A percentile compares a stretch with the other conserved stretches of the same genome.
These are phyloP conservation scores for Agonopterix heracliana DNA, from an alignment of 2,888 invertebrate genomes.

Conservation along the genomic window DNA sequence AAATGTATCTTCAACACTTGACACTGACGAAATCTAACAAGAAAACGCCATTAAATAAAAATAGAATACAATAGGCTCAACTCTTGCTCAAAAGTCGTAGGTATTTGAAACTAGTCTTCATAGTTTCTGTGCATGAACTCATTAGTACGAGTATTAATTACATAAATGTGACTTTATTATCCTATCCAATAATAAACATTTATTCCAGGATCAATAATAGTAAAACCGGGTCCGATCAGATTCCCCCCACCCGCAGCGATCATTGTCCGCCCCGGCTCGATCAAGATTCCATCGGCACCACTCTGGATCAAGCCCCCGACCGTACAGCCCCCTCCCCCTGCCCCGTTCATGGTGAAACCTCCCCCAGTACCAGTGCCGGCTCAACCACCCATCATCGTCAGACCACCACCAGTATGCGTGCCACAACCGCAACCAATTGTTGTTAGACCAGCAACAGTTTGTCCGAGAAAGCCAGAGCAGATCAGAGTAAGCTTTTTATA, in stretches of 20 bases:
- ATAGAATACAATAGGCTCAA: too few relatives aligned
- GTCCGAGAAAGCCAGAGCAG: conserved; percentile 33
- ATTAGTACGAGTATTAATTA: too few relatives aligned
- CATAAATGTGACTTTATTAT: too few relatives aligned
- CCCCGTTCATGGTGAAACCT: conserved; percentile 41
- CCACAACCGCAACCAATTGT: conserved; percentile 40
- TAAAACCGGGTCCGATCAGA: conserved; percentile 49
- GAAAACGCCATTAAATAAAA: too few relatives aligned
- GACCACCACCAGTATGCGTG: conserved; percentile 37
- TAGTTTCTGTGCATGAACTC: too few relatives aligned
- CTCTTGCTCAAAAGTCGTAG: too few relatives aligned
- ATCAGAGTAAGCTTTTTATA: conserved; percentile 35
- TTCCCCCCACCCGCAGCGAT: conserved; percentile 43
- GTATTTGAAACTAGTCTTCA: too few relatives aligned
- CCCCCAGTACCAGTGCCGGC: conserved; percentile 38
- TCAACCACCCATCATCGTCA: conserved; percentile 37
- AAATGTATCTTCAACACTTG: too few relatives aligned
- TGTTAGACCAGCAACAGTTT: conserved; percentile 42
- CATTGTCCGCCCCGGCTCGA: conserved; percentile 40
- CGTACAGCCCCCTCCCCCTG: conserved; percentile 39
- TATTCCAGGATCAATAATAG: conserved; percentile 42
- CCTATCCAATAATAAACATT: neutral
- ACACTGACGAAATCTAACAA: too few relatives aligned
- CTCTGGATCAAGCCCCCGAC: conserved; percentile 48
- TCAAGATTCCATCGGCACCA: conserved; percentile 30